Evolutionary conservation across 2,113 vertebrate species (phyloP).

Genomic region (Numida meleagris): DNA sequence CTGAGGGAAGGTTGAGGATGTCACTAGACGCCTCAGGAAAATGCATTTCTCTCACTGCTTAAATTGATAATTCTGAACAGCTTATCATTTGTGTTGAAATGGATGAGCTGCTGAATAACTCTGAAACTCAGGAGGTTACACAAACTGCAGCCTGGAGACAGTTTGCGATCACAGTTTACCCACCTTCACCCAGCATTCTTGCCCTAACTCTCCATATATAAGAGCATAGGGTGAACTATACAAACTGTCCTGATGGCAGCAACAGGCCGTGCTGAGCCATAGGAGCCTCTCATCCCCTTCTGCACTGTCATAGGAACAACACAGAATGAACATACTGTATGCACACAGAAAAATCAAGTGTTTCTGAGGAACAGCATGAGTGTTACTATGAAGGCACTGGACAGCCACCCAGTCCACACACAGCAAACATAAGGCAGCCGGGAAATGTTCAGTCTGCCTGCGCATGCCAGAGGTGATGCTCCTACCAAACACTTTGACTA

Average conservation of each 20-base stretch:
- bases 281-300: neutral
- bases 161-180: neutral
- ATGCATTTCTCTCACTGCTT: neutral
- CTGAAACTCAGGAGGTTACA: neutral
- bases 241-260: neutral
- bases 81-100: neutral
- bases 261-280: neutral
- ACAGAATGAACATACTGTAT: accelerated
- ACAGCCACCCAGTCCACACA: accelerated
- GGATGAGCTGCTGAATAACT: neutral
- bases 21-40: slow-evolving; percentile 35
- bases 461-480: accelerated
- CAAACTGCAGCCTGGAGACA: neutral
- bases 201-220: neutral
- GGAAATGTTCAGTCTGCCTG: accelerated
- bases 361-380: neutral
- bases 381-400: neutral
- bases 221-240: accelerated
- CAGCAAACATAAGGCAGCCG: neutral
- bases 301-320: neutral
- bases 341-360: accelerated
- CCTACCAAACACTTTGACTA: accelerated
- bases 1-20: neutral
- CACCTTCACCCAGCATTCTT: neutral
- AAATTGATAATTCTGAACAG: neutral